phyloP scores from a whole-genome alignment of 2,113 vertebrate genomes.

The Corythornis cristatus region DNA sequence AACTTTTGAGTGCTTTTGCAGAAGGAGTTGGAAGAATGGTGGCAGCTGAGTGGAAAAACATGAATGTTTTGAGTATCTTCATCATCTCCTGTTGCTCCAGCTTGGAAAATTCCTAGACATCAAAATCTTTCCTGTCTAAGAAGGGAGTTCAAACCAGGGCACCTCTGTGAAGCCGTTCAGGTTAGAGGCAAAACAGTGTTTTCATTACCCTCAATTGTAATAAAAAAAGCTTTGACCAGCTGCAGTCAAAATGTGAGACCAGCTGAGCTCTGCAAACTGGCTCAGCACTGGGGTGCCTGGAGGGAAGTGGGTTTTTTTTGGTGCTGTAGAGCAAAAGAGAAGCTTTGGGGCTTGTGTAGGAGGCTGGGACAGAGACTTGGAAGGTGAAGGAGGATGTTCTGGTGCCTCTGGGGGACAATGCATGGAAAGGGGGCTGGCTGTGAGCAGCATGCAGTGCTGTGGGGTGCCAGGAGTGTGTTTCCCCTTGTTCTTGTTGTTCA shows the following conservation, averaged over 20 bases:
- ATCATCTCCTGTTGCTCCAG: background rate
- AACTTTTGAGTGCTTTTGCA: background rate
- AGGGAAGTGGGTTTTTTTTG: background rate
- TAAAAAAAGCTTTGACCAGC: background rate
- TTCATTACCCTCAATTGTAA: background rate
- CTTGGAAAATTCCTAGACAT: conserved; percentile 5
- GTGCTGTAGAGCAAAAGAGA: background rate
- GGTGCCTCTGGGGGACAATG: background rate
- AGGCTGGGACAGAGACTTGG: background rate
- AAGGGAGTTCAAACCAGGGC: conserved; percentile 8
- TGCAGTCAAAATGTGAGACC: background rate
- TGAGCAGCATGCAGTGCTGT: background rate
- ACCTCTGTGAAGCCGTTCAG: background rate
- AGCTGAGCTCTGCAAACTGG: background rate
- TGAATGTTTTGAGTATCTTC: background rate
- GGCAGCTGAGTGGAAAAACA: conserved; percentile 21
- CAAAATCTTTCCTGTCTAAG: background rate
- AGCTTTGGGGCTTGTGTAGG: background rate
- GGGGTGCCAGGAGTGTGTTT: background rate
- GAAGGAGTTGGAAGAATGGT: conserved; percentile 38
- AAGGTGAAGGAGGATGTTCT: background rate
- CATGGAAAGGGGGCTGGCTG: background rate
- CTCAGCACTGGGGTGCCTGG: background rate
- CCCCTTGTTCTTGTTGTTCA: background rate
- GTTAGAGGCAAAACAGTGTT: background rate